Percentiles rank a stretch among this genome's conserved stretches.
Evolutionary conservation across 2,113 vertebrate genomes (phyloP).

Genomic region (Todiramphus chloris): DNA sequence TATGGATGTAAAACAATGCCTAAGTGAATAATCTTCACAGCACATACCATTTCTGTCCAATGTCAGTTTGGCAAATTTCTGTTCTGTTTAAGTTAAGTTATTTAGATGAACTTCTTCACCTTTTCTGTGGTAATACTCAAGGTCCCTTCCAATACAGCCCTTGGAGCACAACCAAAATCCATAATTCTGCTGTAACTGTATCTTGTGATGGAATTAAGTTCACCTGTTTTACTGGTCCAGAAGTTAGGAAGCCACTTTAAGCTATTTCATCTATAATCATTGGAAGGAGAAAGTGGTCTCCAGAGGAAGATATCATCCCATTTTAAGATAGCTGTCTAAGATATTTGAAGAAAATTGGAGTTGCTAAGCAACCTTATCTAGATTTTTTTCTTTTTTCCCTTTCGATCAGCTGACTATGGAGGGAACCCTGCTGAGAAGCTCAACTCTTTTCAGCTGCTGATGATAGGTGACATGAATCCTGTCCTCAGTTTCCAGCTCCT

Average conservation of each 20-base stretch:
- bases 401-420: not conserved
- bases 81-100: not conserved
- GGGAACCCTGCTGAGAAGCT: not conserved
- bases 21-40: not conserved
- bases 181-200: not conserved
- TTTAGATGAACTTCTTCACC: not conserved
- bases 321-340: constrained; percentile 12
- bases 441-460: not conserved
- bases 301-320: not conserved
- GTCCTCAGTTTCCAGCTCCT: not conserved
- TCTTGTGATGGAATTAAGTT: not conserved
- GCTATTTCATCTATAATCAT: not conserved
- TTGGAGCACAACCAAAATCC: not conserved
- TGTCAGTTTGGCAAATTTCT: not conserved
- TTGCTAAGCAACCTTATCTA: constrained; percentile 54
- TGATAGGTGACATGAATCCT: not conserved
- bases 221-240: not conserved
- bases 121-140: not conserved
- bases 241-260: not conserved
- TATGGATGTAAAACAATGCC: not conserved
- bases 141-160: not conserved
- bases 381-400: not conserved
- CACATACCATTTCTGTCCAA: not conserved
- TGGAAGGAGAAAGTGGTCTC: constrained; percentile 9
- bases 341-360: constrained; percentile 23